Base-by-base conservation (phyloP, 30 jellyfish, hydroid and myxozoan genomes). In the Haliclystus octoradiatus region DNA sequence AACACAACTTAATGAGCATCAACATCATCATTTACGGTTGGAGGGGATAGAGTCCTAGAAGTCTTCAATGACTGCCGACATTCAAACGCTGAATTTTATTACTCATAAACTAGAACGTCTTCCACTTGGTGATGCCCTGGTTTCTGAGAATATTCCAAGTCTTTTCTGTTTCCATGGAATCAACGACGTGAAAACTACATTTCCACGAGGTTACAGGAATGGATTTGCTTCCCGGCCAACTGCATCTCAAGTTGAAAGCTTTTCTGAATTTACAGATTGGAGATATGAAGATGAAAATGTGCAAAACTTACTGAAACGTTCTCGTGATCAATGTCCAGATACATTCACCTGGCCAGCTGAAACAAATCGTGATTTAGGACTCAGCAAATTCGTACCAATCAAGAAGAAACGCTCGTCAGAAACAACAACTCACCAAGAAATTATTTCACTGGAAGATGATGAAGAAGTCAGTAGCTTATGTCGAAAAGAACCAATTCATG, bases 11-110 rank as follows among this genome's bases (percentile, higher is more conserved):
- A n/a, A n/a, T n/a, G n/a, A n/a, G n/a, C n/a, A n/a, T n/a, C n/a
- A n/a, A n/a, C n/a, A n/a, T n/a, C n/a, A n/a, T n/a, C n/a, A n/a
- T 40, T 9, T 9, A 40, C 57, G 57, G 57, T 19, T 9, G 19
- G 57, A 40, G 57, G 57, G 57, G 57, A 40, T n/a, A n/a, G n/a
- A 57, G 13, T 25, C 29, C 31, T 23, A 2, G 31, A 9, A n/a
- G 65, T 15, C 73, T 24, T 65, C 73, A 64, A 64, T 64, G 73
- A 64, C 73, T 15, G 73, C 73, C 73, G 73, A 64, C 65, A 64
- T 64, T 22, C 73, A 64, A 29, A 64, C 73, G 65, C 24, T 64
- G 31, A 64, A 19, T 29, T 64, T 64, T 31, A 64, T 64, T 24
- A 64, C 73, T 19, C 73, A 64, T 64, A 26, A 64, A 29, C 73